Evolutionary conservation across 2,113 vertebrate species (phyloP).

Genomic region (Macaca fascicularis): DNA sequence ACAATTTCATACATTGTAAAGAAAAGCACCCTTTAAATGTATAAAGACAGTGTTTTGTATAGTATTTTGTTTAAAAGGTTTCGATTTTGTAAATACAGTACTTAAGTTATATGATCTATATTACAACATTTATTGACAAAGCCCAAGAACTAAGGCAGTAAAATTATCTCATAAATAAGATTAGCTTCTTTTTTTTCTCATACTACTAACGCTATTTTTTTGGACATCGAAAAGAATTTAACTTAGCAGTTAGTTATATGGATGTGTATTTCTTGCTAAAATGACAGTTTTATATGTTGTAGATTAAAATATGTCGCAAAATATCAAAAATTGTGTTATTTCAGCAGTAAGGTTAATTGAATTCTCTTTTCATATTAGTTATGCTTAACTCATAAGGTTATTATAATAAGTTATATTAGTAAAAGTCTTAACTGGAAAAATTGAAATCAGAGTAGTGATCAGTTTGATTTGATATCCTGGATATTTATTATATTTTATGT

Average conservation of each 20-base stretch:
- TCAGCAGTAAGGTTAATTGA: slow-evolving; percentile 57
- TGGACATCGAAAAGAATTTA: slow-evolving; percentile 61
- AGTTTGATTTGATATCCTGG: slow-evolving; percentile 38
- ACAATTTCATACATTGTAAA: slow-evolving; percentile 54
- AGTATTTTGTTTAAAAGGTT: slow-evolving; percentile 83
- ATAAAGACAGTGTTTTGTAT: slow-evolving; percentile 79
- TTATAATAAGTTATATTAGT: slow-evolving; percentile 58
- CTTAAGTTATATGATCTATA: slow-evolving; percentile 87
- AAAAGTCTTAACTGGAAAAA: slow-evolving; percentile 54
- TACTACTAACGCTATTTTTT: slow-evolving; percentile 57
- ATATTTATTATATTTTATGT: slow-evolving; percentile 65
- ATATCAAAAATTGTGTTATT: slow-evolving; percentile 55
- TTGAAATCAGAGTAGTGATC: slow-evolving; percentile 57
- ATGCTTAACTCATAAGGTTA: slow-evolving; percentile 52
- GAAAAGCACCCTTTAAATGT: slow-evolving; percentile 78
- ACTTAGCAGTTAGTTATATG: slow-evolving; percentile 64
- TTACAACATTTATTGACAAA: slow-evolving; percentile 63
- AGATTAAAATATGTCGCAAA: slow-evolving; percentile 65
- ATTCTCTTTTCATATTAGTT: slow-evolving; percentile 56
- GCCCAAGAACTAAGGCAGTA: slow-evolving; percentile 66
- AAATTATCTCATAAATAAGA: slow-evolving; percentile 66
- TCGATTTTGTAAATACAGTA: slow-evolving; percentile 89
- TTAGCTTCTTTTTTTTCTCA: slow-evolving; percentile 63
- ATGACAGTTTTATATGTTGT: slow-evolving; percentile 61
- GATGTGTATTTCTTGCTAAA: slow-evolving; percentile 57